These are phyloP conservation scores for Xenus cinereus DNA, from an alignment of 2,113 vertebrate genomes.

Conservation along the genomic window DNA sequence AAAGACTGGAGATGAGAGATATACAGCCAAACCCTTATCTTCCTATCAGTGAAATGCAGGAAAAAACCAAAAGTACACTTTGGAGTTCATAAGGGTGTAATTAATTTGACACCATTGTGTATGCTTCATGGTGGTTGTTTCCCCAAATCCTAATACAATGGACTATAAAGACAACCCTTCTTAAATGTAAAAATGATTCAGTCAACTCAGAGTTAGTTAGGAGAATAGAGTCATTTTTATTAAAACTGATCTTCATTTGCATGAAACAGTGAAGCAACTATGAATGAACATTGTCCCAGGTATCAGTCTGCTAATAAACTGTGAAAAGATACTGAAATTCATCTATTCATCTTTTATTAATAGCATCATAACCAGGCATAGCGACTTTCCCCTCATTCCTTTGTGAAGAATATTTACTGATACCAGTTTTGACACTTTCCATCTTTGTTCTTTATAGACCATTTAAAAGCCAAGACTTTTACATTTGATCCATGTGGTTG, in stretches of 20 bases:
- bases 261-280: not conserved
- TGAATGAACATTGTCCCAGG: not conserved
- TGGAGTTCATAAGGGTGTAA: not conserved
- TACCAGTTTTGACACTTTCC: not conserved
- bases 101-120: not conserved
- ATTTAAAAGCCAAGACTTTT: not conserved
- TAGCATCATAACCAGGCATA: not conserved
- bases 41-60: not conserved
- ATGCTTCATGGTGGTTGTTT: not conserved
- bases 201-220: not conserved
- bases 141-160: not conserved
- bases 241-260: not conserved
- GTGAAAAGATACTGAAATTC: not conserved
- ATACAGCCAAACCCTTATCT: not conserved
- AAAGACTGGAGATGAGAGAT: not conserved
- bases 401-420: conserved; percentile 6
- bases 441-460: conserved; percentile 4
- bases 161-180: not conserved
- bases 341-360: not conserved
- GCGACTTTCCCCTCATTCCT: not conserved
- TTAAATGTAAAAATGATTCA: not conserved
- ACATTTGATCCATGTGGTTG: not conserved
- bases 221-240: not conserved
- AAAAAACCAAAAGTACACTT: not conserved
- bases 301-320: not conserved